Conservation (phyloP, 2,888 invertebrate genomes). For the Lasioglossum marginatum region DNA sequence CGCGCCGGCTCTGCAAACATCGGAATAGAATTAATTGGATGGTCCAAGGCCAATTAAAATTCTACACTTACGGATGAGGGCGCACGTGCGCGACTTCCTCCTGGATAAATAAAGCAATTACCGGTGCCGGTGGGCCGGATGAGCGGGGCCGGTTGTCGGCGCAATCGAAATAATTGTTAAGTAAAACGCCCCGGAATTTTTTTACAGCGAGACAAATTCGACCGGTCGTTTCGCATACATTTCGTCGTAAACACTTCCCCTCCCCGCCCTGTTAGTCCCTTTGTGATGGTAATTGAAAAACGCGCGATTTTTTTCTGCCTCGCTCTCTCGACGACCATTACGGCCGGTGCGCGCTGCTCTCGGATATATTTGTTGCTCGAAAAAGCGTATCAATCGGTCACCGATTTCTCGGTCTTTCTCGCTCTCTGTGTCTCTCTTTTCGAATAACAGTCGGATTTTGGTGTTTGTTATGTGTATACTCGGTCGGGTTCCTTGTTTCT, state of each 20-base stretch:
- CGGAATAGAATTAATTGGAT: constrained; percentile 62
- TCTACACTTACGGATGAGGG: constrained; percentile 43
- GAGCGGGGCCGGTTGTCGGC: constrained; percentile 23
- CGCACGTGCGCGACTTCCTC: constrained; percentile 27
- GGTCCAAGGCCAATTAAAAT: constrained; percentile 66
- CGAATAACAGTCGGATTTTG: constrained; percentile 6
- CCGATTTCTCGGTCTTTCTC: background rate
- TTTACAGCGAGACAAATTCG: background rate
- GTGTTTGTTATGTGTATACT: constrained; percentile 3
- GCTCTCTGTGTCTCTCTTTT: background rate
- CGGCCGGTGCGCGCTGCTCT: constrained; percentile 3
- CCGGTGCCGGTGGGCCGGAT: background rate
- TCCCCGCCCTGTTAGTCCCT: background rate
- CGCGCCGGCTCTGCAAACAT: constrained; percentile 39
- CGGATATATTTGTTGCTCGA: constrained; percentile 37
- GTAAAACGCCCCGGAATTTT: constrained; percentile 45
- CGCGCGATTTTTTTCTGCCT: background rate
- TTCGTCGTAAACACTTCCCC: constrained; percentile 30
- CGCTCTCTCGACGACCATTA: constrained; percentile 37
- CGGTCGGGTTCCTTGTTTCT: background rate
- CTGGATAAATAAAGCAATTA: constrained; percentile 63
- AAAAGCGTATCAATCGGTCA: constrained; percentile 40
- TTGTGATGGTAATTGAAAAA: constrained; percentile 45
- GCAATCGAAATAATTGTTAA: constrained; percentile 55
- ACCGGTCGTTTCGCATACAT: constrained; percentile 1